Evolutionary conservation across 1,140 invertebrate species (phyloP).

Genomic region (Zaprionus davidi): DNA sequence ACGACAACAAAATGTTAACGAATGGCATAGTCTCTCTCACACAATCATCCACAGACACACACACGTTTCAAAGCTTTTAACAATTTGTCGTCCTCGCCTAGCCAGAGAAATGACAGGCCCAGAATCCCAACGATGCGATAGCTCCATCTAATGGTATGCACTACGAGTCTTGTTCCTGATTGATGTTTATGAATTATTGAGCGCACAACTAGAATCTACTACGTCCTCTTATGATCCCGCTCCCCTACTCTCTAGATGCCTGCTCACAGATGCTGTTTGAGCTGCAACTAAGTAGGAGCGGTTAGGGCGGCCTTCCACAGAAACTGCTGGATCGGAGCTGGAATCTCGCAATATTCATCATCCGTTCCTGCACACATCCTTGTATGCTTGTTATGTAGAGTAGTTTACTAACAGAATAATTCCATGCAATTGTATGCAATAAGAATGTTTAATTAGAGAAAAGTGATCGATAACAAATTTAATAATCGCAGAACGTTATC

Average conservation of each 20-base stretch:
- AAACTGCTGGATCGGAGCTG: background rate
- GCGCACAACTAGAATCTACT: slow-evolving; percentile 23
- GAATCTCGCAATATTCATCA: background rate
- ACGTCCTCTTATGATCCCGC: background rate
- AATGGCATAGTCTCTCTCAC: slow-evolving; percentile 56
- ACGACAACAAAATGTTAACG: slow-evolving; percentile 78
- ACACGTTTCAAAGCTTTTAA: slow-evolving; percentile 30
- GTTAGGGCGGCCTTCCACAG: background rate
- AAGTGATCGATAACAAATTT: too few relatives aligned
- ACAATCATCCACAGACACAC: slow-evolving; percentile 19
- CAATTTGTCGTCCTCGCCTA: slow-evolving; percentile 34
- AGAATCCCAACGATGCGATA: slow-evolving; percentile 9
- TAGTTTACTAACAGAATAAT: background rate
- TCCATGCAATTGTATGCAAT: background rate
- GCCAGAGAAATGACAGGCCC: slow-evolving; percentile 29
- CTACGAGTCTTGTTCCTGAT: slow-evolving; percentile 48
- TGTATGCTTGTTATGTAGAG: too few relatives aligned
- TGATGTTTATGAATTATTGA: slow-evolving; percentile 79
- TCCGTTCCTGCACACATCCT: background rate
- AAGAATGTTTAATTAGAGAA: too few relatives aligned
- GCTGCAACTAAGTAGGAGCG: background rate
- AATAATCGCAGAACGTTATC: too few relatives aligned
- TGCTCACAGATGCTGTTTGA: slow-evolving; percentile 37
- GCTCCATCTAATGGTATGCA: slow-evolving; percentile 47
- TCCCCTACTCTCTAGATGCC: background rate